These are phyloP conservation scores for Sebastes alutus DNA, from an alignment of 2,797 vertebrate genomes.

Conservation along the genomic window DNA sequence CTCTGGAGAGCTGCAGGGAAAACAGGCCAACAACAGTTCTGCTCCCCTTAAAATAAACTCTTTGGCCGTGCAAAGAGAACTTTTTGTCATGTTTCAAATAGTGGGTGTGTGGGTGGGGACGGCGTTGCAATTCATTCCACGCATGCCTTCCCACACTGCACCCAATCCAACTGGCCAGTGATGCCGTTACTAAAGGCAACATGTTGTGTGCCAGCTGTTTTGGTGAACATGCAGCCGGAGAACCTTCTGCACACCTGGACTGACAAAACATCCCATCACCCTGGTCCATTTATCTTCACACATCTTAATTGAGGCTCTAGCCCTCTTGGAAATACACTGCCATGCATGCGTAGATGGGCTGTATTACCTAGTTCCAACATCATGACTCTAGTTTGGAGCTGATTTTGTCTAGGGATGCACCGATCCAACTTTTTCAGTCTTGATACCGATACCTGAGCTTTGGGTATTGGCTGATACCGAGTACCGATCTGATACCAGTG, in stretches of 20 bases:
- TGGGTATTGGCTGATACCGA: too few species aligned
- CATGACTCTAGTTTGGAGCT: not conserved
- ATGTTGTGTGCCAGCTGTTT: constrained; percentile 50
- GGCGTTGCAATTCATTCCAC: constrained; percentile 63
- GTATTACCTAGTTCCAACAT: not conserved
- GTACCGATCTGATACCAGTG: too few species aligned
- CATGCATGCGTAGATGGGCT: not conserved
- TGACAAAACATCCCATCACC: not conserved
- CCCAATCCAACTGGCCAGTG: constrained; percentile 36
- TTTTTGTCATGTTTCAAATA: constrained; percentile 62
- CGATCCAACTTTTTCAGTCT: too few species aligned
- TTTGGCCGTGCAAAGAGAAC: constrained; percentile 20
- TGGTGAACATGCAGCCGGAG: constrained; percentile 14
- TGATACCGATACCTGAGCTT: too few species aligned
- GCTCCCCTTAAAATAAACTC: constrained; percentile 61
- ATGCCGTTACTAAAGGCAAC: constrained; percentile 41
- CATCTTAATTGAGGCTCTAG: not conserved
- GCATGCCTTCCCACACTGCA: constrained; percentile 56
- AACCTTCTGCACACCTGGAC: not conserved
- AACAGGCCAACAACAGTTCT: constrained; percentile 13
- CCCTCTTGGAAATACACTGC: not conserved
- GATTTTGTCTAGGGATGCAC: not conserved
- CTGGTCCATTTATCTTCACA: not conserved
- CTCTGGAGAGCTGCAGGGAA: not conserved
- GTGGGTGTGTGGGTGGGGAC: constrained; percentile 59